Evolutionary conservation across 2,113 vertebrate species (phyloP), one percentile per base, ranked within the genome.

Genomic region (Columba livia): DNA sequence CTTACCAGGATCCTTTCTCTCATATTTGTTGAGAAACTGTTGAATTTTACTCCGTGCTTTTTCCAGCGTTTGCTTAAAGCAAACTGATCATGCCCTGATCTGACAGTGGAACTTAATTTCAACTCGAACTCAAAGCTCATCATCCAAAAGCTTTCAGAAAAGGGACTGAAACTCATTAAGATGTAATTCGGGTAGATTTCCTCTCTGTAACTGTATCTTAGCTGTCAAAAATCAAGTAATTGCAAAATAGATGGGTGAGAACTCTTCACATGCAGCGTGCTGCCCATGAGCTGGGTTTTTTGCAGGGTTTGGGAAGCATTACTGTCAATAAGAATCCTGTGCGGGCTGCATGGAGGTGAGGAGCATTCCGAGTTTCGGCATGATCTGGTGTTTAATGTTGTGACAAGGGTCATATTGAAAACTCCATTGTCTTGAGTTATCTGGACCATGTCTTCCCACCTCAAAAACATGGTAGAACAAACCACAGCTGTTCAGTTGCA

Each of bases 321-420:
- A 3, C 11, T 2, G 0, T 66, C 42, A 58, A 0, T 38, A 72
- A 42, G 11, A 67, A 13, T 50, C 48, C n/a, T 26, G 0, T n/a
- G 34, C 34, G 58, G 65, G 38, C 50, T 67, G 25, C 1, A 0
- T 13, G 20, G 71, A 79, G 44, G 15, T 36, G 70, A 70, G 58
- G 40, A 10, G 11, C 3, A 1, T 34, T 66, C 62, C 61, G 62
- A 8, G 10, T 77, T 72, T 32, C 48, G 48, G 53, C 42, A 26
- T 19, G 28, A 34, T 85, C 31, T 8, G 2, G 10, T 25, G 26
- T 64, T 77, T 23, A 28, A 58, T 11, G 75, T 60, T 40, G 20
- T 32, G 29, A 10, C 24, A 70, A 29, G 36, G 36, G 31, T 88
- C 3, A 1, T 14, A 7, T 58, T 82, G 61, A 56, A 88, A 64